These are phyloP conservation scores for Drosophila aldrichi DNA, from an alignment of 2,888 invertebrate species.

Conservation along the genomic window DNA sequence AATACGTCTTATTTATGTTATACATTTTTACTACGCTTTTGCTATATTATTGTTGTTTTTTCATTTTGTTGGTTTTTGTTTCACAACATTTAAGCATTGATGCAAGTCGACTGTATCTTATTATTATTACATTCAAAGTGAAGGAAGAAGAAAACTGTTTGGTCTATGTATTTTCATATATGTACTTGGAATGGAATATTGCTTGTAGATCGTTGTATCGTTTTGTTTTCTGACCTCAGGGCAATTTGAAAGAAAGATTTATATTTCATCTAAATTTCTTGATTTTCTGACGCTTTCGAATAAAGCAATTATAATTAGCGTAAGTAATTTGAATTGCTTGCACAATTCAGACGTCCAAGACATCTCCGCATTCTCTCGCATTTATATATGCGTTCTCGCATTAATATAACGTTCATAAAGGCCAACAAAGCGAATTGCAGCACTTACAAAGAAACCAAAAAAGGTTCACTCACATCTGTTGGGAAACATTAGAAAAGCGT, in stretches of 20 bases:
- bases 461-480: conserved; percentile 9
- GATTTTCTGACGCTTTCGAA: neutral
- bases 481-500: conserved; percentile 18
- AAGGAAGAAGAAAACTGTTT: neutral
- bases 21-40: conserved; percentile 18
- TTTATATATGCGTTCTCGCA: no score
- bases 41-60: conserved; percentile 4
- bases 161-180: neutral
- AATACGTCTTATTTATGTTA: conserved; percentile 41
- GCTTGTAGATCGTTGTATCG: neutral
- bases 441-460: conserved; percentile 15
- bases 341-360: neutral
- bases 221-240: neutral
- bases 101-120: neutral
- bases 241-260: neutral
- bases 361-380: neutral
- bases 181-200: neutral
- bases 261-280: neutral
- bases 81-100: neutral
- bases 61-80: neutral
- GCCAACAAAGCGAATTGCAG: neutral
- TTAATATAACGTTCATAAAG: neutral
- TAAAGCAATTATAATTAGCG: neutral
- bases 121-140: neutral
- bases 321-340: neutral